Conservation (phyloP, 2,888 invertebrate genomes). For the Celastrina argiolus region DNA sequence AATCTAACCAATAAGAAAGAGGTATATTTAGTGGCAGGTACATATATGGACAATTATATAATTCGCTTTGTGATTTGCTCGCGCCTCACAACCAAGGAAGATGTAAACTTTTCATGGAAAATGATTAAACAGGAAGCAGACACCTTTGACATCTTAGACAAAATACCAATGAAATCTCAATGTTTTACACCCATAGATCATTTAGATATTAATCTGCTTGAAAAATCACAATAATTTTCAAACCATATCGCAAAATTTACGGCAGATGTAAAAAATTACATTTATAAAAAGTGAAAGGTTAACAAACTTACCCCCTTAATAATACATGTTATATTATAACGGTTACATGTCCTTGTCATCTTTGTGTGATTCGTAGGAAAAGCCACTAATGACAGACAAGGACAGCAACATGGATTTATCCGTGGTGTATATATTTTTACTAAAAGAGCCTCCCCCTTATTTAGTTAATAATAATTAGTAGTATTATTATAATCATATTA, state of each 20-base stretch:
- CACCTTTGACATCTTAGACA: constrained; percentile 45
- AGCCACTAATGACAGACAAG: no score
- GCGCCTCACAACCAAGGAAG: constrained; percentile 81
- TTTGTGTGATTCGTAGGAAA: no score
- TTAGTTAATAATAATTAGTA: no score
- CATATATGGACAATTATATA: constrained; percentile 81
- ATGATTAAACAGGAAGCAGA: constrained; percentile 81
- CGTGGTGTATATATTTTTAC: no score
- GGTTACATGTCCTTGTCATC: no score
- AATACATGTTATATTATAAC: no score
- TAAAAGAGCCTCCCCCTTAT: no score
- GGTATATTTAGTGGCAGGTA: constrained; percentile 89
- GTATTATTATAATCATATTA: background rate
- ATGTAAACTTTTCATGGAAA: constrained; percentile 85
- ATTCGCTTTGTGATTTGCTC: constrained; percentile 91
- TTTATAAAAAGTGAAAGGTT: no score
- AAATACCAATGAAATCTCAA: constrained; percentile 45
- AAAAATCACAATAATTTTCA: constrained; percentile 58
- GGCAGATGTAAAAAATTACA: no score
- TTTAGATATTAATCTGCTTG: constrained; percentile 51
- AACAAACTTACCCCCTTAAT: no score
- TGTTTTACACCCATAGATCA: constrained; percentile 49
- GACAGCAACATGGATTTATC: no score
- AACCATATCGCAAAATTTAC: no score
- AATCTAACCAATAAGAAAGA: constrained; percentile 85